Evolutionary conservation across 2,113 vertebrate species (phyloP), one percentile per base, ranked within the genome.

Genomic region (Nothocercus nigrocapillus): DNA sequence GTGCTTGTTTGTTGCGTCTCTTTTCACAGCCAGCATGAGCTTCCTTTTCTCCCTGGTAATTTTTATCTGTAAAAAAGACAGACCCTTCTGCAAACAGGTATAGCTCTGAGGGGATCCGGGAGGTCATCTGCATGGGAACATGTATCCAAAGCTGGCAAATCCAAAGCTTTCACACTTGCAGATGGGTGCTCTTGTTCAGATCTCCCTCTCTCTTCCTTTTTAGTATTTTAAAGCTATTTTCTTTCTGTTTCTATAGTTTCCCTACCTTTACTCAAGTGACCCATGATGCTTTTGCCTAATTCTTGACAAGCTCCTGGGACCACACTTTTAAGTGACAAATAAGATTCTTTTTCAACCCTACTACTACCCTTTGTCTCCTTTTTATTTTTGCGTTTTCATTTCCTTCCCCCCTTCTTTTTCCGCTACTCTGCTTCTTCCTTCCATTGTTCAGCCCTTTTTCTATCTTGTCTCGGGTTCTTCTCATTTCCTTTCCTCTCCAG

Each of bases 401-500:
- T 95, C 58, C 74, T 15, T 32, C 51, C 25, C 51, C 51, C 13
- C 54, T 85, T 68, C 15, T 86, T 92, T 91, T 58, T 4, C 28
- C n/a, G 32, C 45, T 51, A 18, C 30, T 78, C 38, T 85, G 44
- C 36, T 79, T 82, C 58, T 77, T 87, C 70, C 32, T 93, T 82
- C 87, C 28, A n/a, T 68, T 94, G 30, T 87, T 79, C 74, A 91
- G 82, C 63, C 38, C 36, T 10, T 85, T 27, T 83, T 82, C 69
- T 96, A 91, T 97, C 93, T 95, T 94, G 94, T 92, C 90, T 96
- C 86, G 54, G 77, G 32, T 73, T 89, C 75, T 77, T 77, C 83
- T 95, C 36, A 85, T 96, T 96, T 96, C 86, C 89, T 93, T 73
- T 93, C 28, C 30, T 85, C 95, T 95, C 96, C 77, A 74, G 91